Percentiles rank a stretch among this genome's conserved stretches.
phyloP scores from a whole-genome alignment of 2,113 vertebrate genomes.

The Alaudala cheleensis region DNA sequence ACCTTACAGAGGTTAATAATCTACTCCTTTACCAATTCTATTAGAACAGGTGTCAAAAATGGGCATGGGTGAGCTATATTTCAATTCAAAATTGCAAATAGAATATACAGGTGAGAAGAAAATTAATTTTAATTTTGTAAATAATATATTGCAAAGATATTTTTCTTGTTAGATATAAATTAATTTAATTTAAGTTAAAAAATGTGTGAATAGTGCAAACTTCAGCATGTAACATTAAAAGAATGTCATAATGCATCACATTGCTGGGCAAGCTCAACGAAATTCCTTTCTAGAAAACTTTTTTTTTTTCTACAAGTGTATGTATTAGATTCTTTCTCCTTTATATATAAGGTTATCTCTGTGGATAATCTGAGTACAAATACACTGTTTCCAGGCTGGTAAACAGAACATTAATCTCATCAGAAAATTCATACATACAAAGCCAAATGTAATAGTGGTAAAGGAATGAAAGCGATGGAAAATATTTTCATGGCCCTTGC shows the following conservation, averaged over 20 bases:
- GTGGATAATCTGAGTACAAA: not conserved
- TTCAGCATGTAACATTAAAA: not conserved
- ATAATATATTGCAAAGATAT: not conserved
- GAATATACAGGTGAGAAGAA: not conserved
- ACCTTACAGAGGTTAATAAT: not conserved
- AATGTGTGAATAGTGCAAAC: not conserved
- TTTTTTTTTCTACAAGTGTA: not conserved
- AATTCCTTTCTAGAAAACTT: not conserved
- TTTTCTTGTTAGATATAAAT: not conserved
- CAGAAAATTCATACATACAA: not conserved
- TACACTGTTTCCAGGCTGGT: not conserved
- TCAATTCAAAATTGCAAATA: not conserved
- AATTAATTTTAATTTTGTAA: not conserved
- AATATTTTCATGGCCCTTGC: not conserved
- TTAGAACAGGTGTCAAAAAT: not conserved
- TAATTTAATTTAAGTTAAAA: not conserved
- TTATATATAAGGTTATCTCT: not conserved
- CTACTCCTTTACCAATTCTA: not conserved
- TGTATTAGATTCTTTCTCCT: not conserved
- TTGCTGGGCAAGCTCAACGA: not conserved
- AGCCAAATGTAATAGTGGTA: not conserved
- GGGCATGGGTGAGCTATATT: not conserved
- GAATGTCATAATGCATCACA: not conserved
- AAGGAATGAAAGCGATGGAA: not conserved
- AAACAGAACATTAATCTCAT: not conserved